phyloP scores from a whole-genome alignment of 2,113 vertebrate genomes.

The Thomomys bottae region DNA sequence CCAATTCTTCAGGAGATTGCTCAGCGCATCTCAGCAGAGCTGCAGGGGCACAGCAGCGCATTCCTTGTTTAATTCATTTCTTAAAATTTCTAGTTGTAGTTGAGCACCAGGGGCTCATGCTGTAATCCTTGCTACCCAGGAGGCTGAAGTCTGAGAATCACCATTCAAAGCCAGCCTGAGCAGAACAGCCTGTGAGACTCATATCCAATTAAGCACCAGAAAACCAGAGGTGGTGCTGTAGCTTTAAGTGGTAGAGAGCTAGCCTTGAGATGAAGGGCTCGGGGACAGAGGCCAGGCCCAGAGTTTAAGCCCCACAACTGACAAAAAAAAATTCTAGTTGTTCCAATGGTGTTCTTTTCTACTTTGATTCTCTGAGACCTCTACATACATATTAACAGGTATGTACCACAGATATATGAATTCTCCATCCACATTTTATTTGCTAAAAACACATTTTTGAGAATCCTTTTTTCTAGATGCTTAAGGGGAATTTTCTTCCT shows the following conservation, averaged over 20 bases:
- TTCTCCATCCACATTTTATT: not conserved
- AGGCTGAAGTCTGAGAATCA: no score
- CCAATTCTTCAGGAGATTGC: not conserved
- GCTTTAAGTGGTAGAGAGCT: no score
- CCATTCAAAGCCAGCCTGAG: no score
- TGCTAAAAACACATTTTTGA: not conserved
- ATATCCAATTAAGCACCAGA: no score
- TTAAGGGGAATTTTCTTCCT: not conserved
- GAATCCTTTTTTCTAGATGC: not conserved
- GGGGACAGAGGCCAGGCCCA: no score
- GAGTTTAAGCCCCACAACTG: no score
- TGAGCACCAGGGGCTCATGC: no score
- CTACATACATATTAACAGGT: not conserved
- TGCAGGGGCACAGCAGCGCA: accelerated
- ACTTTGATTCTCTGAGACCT: not conserved
- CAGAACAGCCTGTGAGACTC: no score
- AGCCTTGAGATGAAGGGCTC: no score
- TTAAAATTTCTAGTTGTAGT: not conserved
- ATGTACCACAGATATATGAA: not conserved
- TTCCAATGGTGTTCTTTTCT: not conserved
- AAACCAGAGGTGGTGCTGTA: no score
- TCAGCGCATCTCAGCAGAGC: accelerated
- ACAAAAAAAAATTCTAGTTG: not conserved
- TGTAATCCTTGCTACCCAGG: no score
- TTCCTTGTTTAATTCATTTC: not conserved